Evolutionary conservation across 1,140 invertebrate genomes (phyloP), one percentile per base, ranked within the genome.

Genomic region (Gryllus bimaculatus): DNA sequence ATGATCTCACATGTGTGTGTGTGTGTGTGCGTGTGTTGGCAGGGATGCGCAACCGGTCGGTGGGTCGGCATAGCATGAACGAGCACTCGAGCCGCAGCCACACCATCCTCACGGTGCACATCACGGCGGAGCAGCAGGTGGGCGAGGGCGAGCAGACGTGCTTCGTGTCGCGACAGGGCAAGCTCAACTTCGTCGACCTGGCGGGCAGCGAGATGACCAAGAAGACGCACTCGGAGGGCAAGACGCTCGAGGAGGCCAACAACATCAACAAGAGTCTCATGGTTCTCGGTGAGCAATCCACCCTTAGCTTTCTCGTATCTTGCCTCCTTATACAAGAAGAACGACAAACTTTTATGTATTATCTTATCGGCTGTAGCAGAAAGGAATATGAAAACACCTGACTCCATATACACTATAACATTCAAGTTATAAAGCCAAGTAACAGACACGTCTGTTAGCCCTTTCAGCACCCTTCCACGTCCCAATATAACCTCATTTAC

Each of bases 241-340:
- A 96, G 84, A 96, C 94, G 0, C 86, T 96, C 78, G 93, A 96
- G 84, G 96, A 98, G 85, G 96, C 96, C 0, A 97, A 97, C 84
- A 97, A 96, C 84, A 98, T 98, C 80, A 98, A 98, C 84, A 95
- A 98, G 83, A 98, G 96, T 82, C 88, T 96, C 0, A 97, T 98
- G 90, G 98, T 98, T 4, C 87, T 99, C 81, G 94, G 93, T 94
- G 85, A 88, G 84, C 83, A 10, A 66, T 18, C 10, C 54, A 18
- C 10, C 7, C 54, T 10, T 66, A 66, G 7, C 26, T 39, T 5
- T 39, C 26, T 39, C 26, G 26, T 39, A 5, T 39, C 26, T 1
- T 39, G 26, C 26, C 26, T 39, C 1, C 26, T 39, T 39, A 2
- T 5, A 2, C 26, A n/a, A n/a, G 26, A 1, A 39, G 26, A 39